Evolutionary conservation across 2,797 vertebrate species (phyloP), one percentile per base, ranked within the genome.

Genomic region (Neosalanx taihuensis): DNA sequence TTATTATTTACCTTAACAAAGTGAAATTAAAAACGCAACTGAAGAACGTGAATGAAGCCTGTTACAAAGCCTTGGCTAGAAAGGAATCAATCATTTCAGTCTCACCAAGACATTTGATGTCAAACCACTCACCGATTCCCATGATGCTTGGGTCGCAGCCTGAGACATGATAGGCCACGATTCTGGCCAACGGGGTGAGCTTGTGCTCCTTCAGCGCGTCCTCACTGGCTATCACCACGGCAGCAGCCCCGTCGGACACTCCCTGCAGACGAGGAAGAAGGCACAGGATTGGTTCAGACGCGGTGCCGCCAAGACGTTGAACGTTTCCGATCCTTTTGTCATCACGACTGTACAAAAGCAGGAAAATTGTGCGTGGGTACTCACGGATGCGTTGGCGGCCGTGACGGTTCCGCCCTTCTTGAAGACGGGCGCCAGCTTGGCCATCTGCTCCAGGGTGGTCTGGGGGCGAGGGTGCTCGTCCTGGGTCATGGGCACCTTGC

Each of bases 131-230:
- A 99, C 98, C 97, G 63, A 99, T 98, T 81, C 98, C 98, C 98
- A 99, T 99, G 77, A 99, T 96, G 85, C 93, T 93, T 9, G 98
- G 97, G 75, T 99, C 98, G 85, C 98, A 99, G 74, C 98, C 98
- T 2, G 92, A 86, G 1, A 79, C 88, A 30, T 98, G 96, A 84
- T 99, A 98, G 12, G 94, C 85, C 18, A 99, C 96, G 0, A 99
- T 73, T 81, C 98, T 94, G 69, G 96, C 97, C 84, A 99, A 87
- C 3, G 97, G 97, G 67, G 92, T 94, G 64, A 99, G 93, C 13
- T 91, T 96, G 86, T 98, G 94, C 67, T 95, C 93, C 49, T 94
- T 94, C 62, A 98, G 61, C 0, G 97, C 97, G 1, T 97, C 94
- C 87, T 99, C 97, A 75, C 97, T 98, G 56, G 97, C 94, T 60